These are phyloP conservation scores for Hypomecis atomaria DNA, from an alignment of 2,888 invertebrate species.

Conservation along the genomic window DNA sequence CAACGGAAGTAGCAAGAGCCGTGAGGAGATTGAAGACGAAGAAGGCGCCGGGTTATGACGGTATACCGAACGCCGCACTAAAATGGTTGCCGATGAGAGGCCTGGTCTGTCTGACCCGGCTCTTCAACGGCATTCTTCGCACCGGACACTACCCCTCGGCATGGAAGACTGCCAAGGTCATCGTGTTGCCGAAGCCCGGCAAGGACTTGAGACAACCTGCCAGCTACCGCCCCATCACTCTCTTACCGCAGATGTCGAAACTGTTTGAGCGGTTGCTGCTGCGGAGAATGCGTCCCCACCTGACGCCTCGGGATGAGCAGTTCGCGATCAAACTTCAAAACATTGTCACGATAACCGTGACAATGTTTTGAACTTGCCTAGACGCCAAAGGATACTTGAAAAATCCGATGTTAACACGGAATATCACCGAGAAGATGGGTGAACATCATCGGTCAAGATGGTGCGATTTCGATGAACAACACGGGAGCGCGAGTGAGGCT, in stretches of 20 bases:
- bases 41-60: slow-evolving; percentile 18
- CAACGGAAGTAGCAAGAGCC: not conserved
- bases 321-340: too few relatives aligned
- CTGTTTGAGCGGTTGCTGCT: slow-evolving; percentile 42
- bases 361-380: too few relatives aligned
- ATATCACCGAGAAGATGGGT: too few relatives aligned
- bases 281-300: not conserved
- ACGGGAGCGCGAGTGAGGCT: too few relatives aligned
- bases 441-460: too few relatives aligned
- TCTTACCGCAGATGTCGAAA: slow-evolving; percentile 35
- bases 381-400: too few relatives aligned
- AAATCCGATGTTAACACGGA: too few relatives aligned
- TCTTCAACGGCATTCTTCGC: slow-evolving; percentile 29
- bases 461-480: too few relatives aligned
- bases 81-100: not conserved
- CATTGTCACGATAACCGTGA: too few relatives aligned
- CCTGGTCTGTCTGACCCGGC: slow-evolving; percentile 5
- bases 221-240: slow-evolving; percentile 3
- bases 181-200: slow-evolving; percentile 41
- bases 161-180: slow-evolving; percentile 40
- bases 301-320: slow-evolving; percentile 37
- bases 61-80: slow-evolving; percentile 8
- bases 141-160: slow-evolving; percentile 17
- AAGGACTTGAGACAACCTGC: slow-evolving; percentile 29
- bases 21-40: slow-evolving; percentile 4